These are phyloP conservation scores for Musca domestica DNA, from an alignment of 1,140 invertebrate species.

Conservation along the genomic window DNA sequence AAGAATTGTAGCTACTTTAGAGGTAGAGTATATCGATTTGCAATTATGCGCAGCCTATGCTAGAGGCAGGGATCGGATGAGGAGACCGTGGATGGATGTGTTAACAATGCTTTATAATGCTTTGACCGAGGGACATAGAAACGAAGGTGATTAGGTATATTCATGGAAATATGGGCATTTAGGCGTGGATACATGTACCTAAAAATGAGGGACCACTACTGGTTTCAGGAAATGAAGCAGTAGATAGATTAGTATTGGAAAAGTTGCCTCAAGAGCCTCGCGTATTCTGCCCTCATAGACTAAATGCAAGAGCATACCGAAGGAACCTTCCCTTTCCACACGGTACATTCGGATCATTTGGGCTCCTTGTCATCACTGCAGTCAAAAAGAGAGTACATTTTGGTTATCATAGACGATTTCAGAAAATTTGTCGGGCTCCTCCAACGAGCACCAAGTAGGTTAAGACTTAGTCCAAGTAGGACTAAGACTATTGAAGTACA, in stretches of 20 bases:
- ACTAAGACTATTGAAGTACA: too few species aligned
- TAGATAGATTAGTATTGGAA: not conserved
- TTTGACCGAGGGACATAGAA: not conserved
- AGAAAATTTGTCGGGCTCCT: conserved; percentile 22
- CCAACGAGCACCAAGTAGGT: too few species aligned
- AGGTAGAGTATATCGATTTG: not conserved
- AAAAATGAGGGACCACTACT: too few species aligned
- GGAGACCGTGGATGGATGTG: not conserved
- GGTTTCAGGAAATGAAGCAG: not conserved
- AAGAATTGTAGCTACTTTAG: not conserved
- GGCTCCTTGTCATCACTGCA: conserved; percentile 38
- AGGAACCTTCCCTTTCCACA: conserved; percentile 36
- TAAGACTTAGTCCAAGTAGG: too few species aligned
- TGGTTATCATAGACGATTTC: conserved; percentile 49
- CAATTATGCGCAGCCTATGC: not conserved
- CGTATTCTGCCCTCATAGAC: too few species aligned
- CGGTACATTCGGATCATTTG: conserved; percentile 39
- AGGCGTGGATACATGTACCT: not conserved
- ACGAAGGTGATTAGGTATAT: not conserved
- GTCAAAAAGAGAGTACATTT: conserved; percentile 50
- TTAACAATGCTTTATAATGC: not conserved
- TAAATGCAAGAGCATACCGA: too few species aligned
- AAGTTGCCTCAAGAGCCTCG: too few species aligned
- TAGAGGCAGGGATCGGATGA: not conserved
- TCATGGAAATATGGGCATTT: not conserved